Base-by-base conservation (phyloP, 2,797 vertebrate species). In the Florisuga fusca region DNA sequence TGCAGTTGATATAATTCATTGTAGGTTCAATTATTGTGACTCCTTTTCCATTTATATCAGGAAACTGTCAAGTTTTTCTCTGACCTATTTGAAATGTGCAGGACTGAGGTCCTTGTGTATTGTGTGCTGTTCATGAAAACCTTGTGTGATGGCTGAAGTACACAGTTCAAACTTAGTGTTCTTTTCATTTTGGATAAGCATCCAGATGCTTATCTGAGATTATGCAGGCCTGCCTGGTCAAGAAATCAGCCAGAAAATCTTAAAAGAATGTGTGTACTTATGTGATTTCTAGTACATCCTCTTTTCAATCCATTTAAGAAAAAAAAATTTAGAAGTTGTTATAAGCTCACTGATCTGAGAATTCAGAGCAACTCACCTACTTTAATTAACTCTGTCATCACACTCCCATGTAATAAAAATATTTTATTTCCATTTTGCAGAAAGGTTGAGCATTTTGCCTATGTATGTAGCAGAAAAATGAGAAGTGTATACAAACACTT, bases 101-200 rank as follows among this genome's bases (percentile, higher is more conserved):
- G 22, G 45, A 54, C 16, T 87, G n/a, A 83, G 8, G 7, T 87
- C 29, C 7, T 59, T 21, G 2, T 45, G 9, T 50, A 57, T 79
- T 83, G 7, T 72, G 43, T 61, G 16, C 7, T 72, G 48, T 48
- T 88, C n/a, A 16, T 80, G 84, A 87, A 92, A 75, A n/a, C 7
- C 41, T 90, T 38, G 77, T 31, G 48, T 1, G 3, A 92, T 38
- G 23, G 36, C 20, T 76, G 83, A 89, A 87, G 57, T 87, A 73
- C 41, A 71, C 18, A 38, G 9, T 34, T 86, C 61, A 82, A 84
- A 87, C 11, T 76, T 76, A 67, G 36, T 84, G 61, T 51, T 78
- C 74, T 84, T 96, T 83, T 83, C 25, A 38, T 36, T 83, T 87
- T 34, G 13, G 38, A 80, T 95, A 92, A 96, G 10, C 73, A 95